Percentiles rank a stretch among this genome's conserved stretches.
phyloP scores from a whole-genome alignment of 2,113 vertebrate species.

The Tupaia chinensis region DNA sequence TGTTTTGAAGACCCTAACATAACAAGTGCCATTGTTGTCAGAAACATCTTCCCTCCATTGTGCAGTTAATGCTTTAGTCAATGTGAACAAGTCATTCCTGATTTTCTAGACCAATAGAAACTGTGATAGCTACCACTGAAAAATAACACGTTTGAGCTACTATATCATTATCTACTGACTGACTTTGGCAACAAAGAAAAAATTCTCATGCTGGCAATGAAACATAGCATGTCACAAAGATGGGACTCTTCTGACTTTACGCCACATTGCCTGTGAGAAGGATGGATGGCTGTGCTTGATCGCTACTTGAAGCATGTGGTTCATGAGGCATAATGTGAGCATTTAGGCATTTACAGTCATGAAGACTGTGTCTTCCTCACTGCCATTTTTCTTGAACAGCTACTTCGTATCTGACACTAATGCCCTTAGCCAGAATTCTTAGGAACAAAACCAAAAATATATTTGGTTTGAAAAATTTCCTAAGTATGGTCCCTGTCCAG shows the following conservation, averaged over 20 bases:
- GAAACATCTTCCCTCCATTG: background rate
- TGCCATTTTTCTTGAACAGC: background rate
- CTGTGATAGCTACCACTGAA: conserved; percentile 4
- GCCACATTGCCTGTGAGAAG: background rate
- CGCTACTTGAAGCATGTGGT: background rate
- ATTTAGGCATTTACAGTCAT: background rate
- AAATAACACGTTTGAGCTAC: conserved; percentile 41
- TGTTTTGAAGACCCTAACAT: conserved; percentile 11
- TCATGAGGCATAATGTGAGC: background rate
- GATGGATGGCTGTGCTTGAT: background rate
- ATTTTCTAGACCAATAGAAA: conserved; percentile 54
- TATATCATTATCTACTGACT: conserved; percentile 46
- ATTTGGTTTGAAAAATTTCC: background rate
- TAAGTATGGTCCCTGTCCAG: background rate
- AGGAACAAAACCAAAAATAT: background rate
- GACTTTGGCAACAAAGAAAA: background rate
- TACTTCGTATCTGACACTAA: conserved; percentile 13
- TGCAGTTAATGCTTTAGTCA: background rate
- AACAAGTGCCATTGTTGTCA: background rate
- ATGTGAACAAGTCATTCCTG: background rate
- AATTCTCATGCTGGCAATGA: background rate
- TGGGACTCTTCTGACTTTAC: background rate
- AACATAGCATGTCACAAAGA: conserved; percentile 27
- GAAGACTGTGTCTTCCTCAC: background rate
- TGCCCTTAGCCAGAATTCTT: conserved; percentile 15